Evolutionary conservation across 2,888 invertebrate genomes (phyloP).

Genomic region (Cryptocephalus moraei): DNA sequence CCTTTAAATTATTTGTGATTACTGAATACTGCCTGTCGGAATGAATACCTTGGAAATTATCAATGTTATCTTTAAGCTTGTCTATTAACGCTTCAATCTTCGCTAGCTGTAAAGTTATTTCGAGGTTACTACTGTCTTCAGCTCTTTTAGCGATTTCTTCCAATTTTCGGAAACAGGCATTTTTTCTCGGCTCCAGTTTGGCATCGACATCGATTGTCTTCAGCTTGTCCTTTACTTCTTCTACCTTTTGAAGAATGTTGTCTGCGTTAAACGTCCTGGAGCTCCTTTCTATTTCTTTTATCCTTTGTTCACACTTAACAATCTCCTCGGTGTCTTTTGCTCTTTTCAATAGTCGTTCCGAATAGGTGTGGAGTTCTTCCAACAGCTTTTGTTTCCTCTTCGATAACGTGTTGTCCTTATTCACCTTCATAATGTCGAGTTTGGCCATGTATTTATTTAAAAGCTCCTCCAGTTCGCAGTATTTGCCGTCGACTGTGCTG

Average conservation of each 20-base stretch:
- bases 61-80: neutral
- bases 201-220: neutral
- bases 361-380: slow-evolving; percentile 15
- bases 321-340: slow-evolving; percentile 15
- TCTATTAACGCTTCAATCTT: neutral
- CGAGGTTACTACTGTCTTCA: neutral
- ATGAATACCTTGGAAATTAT: neutral
- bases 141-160: neutral
- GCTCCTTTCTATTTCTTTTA: neutral
- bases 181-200: neutral
- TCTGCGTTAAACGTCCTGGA: neutral
- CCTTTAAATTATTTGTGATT: neutral
- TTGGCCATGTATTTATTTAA: neutral
- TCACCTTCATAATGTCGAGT: neutral
- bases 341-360: slow-evolving; percentile 17
- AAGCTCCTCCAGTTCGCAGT: slow-evolving; percentile 3
- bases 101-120: neutral
- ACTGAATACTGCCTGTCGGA: neutral
- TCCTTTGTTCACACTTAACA: neutral
- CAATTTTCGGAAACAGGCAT: neutral
- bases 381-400: slow-evolving; percentile 15
- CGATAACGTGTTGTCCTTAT: neutral
- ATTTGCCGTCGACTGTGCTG: slow-evolving; percentile 3
- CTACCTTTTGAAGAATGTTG: neutral
- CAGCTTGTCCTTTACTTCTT: neutral